A percentile compares a stretch with the other conserved stretches of the same genome.
Evolutionary conservation across 2,797 vertebrate species (phyloP).

Genomic region (Tokudaia tokunoshimensis): DNA sequence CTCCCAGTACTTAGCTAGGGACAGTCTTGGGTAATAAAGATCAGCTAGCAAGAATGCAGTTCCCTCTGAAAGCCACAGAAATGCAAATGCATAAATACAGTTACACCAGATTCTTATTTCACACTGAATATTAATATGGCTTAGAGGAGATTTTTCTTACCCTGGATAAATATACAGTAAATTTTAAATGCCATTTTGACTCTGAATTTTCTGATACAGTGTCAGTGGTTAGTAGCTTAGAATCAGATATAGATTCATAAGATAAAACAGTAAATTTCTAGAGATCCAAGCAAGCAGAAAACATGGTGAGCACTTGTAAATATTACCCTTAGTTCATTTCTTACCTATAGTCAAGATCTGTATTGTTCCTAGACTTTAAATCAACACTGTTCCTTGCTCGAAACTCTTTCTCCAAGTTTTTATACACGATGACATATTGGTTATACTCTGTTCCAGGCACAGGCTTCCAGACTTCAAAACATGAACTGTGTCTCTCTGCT

Average conservation of each 20-base stretch:
- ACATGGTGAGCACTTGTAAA: neutral
- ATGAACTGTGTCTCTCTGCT: neutral
- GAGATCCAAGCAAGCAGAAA: neutral
- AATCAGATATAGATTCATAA: conserved; percentile 4
- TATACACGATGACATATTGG: neutral
- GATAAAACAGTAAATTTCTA: neutral
- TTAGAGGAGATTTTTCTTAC: conserved; percentile 42
- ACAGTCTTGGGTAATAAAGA: neutral
- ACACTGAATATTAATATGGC: neutral
- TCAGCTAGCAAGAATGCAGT: neutral
- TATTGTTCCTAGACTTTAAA: conserved; percentile 29
- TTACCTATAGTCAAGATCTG: neutral
- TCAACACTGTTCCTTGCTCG: neutral
- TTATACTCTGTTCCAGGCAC: neutral
- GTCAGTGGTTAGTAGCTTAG: neutral
- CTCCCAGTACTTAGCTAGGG: neutral
- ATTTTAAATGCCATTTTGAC: neutral
- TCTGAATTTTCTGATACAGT: neutral
- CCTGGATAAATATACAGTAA: conserved; percentile 40
- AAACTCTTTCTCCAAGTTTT: neutral
- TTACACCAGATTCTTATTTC: neutral
- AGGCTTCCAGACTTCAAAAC: neutral
- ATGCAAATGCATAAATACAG: neutral
- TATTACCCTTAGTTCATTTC: conserved; percentile 28
- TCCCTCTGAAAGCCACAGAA: neutral